A percentile compares a stretch with the other conserved stretches of the same genome.
phyloP scores from a whole-genome alignment of 2,113 vertebrate species.

The Pterocles burchelli region DNA sequence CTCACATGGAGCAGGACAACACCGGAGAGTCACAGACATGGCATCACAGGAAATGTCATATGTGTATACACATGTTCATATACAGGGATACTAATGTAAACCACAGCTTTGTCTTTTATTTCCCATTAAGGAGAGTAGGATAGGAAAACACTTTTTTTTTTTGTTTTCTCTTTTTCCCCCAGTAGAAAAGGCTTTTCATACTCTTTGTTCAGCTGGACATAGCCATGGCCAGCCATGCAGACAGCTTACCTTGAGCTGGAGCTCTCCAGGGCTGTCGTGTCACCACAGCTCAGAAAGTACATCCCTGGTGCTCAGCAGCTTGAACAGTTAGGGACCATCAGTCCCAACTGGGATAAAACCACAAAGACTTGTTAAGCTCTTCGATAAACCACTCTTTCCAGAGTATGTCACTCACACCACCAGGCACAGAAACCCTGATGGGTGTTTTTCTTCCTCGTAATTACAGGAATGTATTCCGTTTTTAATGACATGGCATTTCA shows the following conservation, averaged over 20 bases:
- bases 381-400: neutral
- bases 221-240: neutral
- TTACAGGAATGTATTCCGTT: neutral
- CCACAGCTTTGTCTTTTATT: neutral
- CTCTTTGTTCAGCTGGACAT: neutral
- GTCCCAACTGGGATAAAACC: no score
- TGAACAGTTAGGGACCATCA: neutral
- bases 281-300: neutral
- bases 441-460: neutral
- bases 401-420: neutral
- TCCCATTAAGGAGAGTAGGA: neutral
- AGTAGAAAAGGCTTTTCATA: neutral
- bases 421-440: neutral
- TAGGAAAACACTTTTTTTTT: neutral
- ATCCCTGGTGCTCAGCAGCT: neutral
- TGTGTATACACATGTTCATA: neutral
- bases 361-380: no score
- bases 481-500: neutral
- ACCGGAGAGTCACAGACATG: neutral
- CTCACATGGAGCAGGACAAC: neutral
- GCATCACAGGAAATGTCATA: accelerated
- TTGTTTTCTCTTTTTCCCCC: accelerated
- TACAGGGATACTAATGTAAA: neutral
- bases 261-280: neutral
- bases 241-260: neutral